A percentile compares a stretch with the other conserved stretches of the same genome.
These are phyloP conservation scores for Eugnorisma glareosa DNA, from an alignment of 2,888 invertebrate species.

Conservation along the genomic window DNA sequence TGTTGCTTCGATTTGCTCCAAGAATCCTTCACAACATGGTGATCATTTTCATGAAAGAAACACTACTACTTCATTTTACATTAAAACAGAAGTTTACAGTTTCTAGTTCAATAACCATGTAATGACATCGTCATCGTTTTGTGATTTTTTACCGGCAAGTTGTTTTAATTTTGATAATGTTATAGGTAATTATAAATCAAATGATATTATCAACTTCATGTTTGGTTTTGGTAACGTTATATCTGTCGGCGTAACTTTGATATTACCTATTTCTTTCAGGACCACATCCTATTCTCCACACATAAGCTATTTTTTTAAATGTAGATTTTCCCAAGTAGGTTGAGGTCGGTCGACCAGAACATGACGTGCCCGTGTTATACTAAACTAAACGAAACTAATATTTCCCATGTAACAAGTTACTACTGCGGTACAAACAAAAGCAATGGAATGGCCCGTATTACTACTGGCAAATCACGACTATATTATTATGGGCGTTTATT, in stretches of 20 bases:
- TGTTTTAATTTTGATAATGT: slow-evolving; percentile 26
- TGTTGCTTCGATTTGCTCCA: slow-evolving; percentile 70
- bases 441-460: too few species aligned
- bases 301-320: too few species aligned
- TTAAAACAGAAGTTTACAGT: background rate
- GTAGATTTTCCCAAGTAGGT: too few species aligned
- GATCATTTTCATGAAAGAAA: slow-evolving; percentile 10
- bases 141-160: slow-evolving; percentile 38
- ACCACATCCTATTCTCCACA: background rate
- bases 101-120: slow-evolving; percentile 21
- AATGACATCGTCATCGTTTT: slow-evolving; percentile 25
- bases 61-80: background rate
- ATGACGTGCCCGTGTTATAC: too few species aligned
- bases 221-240: slow-evolving; percentile 15
- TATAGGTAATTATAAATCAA: slow-evolving; percentile 33
- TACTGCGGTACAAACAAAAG: too few species aligned
- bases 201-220: background rate
- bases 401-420: too few species aligned
- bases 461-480: too few species aligned
- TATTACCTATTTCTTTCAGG: background rate
- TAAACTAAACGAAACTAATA: too few species aligned
- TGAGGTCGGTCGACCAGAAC: too few species aligned
- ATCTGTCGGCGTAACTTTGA: too few species aligned
- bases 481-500: too few species aligned
- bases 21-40: slow-evolving; percentile 56